Evolutionary conservation across 1,140 invertebrate species (phyloP).

Genomic region (Cotesia vestalis): DNA sequence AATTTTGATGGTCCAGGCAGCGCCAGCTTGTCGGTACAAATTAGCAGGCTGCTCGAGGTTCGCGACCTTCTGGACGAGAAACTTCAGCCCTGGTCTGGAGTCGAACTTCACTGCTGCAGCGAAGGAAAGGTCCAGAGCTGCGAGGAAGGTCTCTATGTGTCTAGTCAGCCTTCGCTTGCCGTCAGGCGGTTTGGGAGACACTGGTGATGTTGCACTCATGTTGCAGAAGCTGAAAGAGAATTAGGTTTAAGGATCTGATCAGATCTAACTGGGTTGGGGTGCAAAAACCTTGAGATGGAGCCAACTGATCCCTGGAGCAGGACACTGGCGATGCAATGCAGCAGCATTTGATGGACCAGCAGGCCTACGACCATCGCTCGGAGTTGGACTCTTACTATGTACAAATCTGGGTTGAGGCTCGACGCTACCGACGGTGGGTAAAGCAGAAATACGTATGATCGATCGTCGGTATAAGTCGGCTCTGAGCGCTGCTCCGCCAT

Average conservation of each 20-base stretch:
- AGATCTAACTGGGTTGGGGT: too few relatives aligned
- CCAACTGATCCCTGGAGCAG: constrained; percentile 74
- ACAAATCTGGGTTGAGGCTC: constrained; percentile 80
- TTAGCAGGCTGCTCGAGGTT: constrained; percentile 89
- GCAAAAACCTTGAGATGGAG: constrained; percentile 66
- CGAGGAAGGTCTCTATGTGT: constrained; percentile 69
- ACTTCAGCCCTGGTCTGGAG: constrained; percentile 87
- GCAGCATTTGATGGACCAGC: constrained; percentile 88
- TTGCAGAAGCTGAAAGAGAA: constrained; percentile 58
- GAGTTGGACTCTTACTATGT: constrained; percentile 84
- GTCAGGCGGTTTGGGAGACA: constrained; percentile 62
- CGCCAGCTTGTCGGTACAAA: constrained; percentile 90
- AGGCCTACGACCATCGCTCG: constrained; percentile 87
- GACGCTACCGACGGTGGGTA: constrained; percentile 81
- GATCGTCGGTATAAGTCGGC: constrained; percentile 69
- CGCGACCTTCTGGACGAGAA: constrained; percentile 91
- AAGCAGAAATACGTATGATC: constrained; percentile 89
- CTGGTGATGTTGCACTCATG: constrained; percentile 67
- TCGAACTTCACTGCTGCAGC: constrained; percentile 86
- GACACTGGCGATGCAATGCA: constrained; percentile 88
- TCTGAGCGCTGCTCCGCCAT: constrained; percentile 71
- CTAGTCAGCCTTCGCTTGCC: constrained; percentile 42
- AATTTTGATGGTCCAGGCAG: constrained; percentile 89
- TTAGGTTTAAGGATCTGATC: background rate
- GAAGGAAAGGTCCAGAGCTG: constrained; percentile 83